Percentiles rank a stretch among this genome's conserved stretches.
phyloP scores from a whole-genome alignment of 2,113 vertebrate species.

The Hemibagrus wyckioides region DNA sequence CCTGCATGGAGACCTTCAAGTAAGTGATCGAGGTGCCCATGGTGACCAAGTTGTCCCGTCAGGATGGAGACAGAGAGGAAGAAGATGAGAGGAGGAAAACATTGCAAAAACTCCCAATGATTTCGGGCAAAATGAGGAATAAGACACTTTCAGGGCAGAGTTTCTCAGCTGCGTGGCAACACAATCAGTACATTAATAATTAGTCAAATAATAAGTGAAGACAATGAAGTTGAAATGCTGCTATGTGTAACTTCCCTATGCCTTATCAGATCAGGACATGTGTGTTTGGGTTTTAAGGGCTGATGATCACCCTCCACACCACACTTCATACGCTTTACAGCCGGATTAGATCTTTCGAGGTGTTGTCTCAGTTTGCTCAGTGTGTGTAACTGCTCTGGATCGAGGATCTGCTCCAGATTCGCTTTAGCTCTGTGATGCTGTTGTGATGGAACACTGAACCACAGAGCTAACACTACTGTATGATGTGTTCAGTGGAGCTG shows the following conservation, averaged over 20 bases:
- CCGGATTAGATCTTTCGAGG: not conserved
- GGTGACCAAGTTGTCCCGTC: constrained; percentile 78
- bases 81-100: constrained; percentile 72
- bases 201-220: not conserved
- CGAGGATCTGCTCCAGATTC: not conserved
- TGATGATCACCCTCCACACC: not conserved
- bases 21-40: constrained; percentile 87
- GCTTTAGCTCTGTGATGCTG: not conserved
- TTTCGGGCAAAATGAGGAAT: not conserved
- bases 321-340: not conserved
- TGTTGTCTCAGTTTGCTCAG: not conserved
- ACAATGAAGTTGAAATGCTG: constrained; percentile 71
- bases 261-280: constrained; percentile 75
- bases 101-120: no score
- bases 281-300: constrained; percentile 34
- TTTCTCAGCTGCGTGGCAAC: not conserved
- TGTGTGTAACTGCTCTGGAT: not conserved
- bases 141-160: not conserved
- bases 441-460: not conserved
- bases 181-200: not conserved
- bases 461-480: not conserved
- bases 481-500: not conserved
- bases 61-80: constrained; percentile 74
- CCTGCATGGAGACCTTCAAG: constrained; percentile 80
- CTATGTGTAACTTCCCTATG: constrained; percentile 75